Evolutionary conservation across 2,113 vertebrate genomes (phyloP).

Genomic region (Capricornis sumatraensis): DNA sequence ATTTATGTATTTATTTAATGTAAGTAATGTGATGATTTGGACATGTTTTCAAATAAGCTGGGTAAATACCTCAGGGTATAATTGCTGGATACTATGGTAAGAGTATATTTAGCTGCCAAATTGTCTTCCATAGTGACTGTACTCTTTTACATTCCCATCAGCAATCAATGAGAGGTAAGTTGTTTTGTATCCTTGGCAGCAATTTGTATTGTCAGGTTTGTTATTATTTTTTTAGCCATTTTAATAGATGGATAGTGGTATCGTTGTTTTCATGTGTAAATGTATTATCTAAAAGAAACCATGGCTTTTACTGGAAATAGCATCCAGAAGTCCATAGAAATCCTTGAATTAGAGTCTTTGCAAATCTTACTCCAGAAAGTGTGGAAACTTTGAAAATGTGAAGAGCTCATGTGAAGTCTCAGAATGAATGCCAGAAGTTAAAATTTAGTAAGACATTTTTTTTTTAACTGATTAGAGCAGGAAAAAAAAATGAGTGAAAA

Average conservation of each 20-base stretch:
- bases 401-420: neutral
- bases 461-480: neutral
- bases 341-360: neutral
- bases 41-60: neutral
- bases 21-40: neutral
- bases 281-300: neutral
- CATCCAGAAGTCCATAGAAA: neutral
- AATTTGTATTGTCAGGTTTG: neutral
- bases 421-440: neutral
- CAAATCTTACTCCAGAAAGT: neutral
- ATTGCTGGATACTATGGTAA: neutral
- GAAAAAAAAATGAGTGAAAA: neutral
- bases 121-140: neutral
- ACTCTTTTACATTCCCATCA: neutral
- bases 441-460: neutral
- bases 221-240: neutral
- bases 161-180: neutral
- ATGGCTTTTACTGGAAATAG: neutral
- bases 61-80: neutral
- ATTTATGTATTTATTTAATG: neutral
- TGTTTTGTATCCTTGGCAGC: neutral
- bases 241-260: no score
- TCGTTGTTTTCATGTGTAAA: neutral
- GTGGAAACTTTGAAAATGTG: neutral
- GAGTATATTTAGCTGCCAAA: neutral